Conservation (phyloP, 2,888 invertebrate genomes). For the Brachypterus glaber region DNA sequence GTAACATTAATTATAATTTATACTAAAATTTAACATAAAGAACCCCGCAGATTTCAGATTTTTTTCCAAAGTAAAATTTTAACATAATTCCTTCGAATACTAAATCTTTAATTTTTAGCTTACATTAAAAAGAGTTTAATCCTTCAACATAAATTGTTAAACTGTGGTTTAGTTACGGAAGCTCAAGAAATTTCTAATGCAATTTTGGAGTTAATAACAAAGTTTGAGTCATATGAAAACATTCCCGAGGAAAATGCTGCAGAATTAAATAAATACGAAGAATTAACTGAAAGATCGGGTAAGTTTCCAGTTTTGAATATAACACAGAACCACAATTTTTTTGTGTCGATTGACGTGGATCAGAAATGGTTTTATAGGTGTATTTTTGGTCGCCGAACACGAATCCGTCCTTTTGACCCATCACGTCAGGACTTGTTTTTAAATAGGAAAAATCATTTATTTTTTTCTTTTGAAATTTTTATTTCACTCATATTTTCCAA, state of each 20-base stretch:
- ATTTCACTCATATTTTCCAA: too few relatives aligned
- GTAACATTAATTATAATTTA: too few relatives aligned
- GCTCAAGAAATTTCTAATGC: constrained; percentile 51
- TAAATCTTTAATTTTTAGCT: constrained; percentile 28
- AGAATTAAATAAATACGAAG: constrained; percentile 31
- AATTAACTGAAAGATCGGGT: constrained; percentile 20
- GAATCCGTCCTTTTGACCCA: constrained; percentile 2
- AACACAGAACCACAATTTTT: too few relatives aligned
- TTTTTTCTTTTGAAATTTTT: too few relatives aligned
- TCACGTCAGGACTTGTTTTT: too few relatives aligned
- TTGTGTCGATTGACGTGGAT: too few relatives aligned
- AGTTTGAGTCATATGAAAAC: constrained; percentile 26
- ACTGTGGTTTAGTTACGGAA: constrained; percentile 63
- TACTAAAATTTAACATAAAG: too few relatives aligned
- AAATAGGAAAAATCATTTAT: too few relatives aligned
- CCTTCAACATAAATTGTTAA: constrained; percentile 61
- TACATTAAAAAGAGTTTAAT: constrained; percentile 40
- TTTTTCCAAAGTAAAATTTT: too few relatives aligned
- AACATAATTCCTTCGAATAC: constrained; percentile 2
- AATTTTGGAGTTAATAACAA: constrained; percentile 24
- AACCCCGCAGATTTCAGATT: too few relatives aligned
- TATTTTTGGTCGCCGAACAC: too few relatives aligned
- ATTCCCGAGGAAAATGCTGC: constrained; percentile 25
- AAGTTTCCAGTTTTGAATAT: constrained; percentile 12
- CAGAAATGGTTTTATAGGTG: too few relatives aligned